Evolutionary conservation across 2,113 vertebrate genomes (phyloP).

Genomic region (Paedocypris sp.): DNA sequence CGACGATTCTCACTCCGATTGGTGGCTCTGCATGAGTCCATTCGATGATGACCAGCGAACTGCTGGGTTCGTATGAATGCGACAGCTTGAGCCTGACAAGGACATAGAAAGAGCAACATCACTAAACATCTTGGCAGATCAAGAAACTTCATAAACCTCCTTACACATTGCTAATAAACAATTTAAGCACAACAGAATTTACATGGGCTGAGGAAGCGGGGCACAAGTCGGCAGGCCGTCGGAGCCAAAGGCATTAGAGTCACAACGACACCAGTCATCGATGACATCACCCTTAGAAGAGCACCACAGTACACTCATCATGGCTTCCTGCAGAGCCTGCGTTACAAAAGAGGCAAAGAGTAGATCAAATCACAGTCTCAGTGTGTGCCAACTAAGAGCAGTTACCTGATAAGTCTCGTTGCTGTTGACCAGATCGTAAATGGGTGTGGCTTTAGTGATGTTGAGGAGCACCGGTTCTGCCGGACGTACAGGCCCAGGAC

Average conservation of each 20-base stretch:
- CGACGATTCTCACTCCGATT: conserved; percentile 85
- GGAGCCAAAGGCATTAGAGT: conserved; percentile 83
- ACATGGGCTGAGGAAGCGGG: conserved; percentile 85
- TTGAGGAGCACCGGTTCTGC: conserved; percentile 83
- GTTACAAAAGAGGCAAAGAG: conserved; percentile 26
- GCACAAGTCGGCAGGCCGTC: conserved; percentile 92
- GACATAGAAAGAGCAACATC: neutral
- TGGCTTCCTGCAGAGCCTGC: conserved; percentile 89
- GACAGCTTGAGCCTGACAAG: conserved; percentile 75
- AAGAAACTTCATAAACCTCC: neutral
- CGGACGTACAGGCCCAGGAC: conserved; percentile 57
- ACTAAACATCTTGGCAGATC: neutral
- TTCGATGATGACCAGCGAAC: conserved; percentile 87
- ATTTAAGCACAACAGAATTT: conserved; percentile 34
- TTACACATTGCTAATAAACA: neutral
- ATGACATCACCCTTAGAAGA: conserved; percentile 92
- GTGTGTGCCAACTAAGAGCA: neutral
- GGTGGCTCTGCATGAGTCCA: conserved; percentile 90
- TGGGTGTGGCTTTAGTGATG: conserved; percentile 83
- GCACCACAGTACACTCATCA: conserved; percentile 98
- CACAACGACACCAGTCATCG: conserved; percentile 96
- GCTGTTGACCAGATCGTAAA: conserved; percentile 90
- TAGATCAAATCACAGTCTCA: neutral
- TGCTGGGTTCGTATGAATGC: conserved; percentile 84
- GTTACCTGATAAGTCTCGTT: conserved; percentile 85